These are phyloP conservation scores for Dendrolimus punctatus DNA, from an alignment of 1,140 invertebrate genomes.

Conservation along the genomic window DNA sequence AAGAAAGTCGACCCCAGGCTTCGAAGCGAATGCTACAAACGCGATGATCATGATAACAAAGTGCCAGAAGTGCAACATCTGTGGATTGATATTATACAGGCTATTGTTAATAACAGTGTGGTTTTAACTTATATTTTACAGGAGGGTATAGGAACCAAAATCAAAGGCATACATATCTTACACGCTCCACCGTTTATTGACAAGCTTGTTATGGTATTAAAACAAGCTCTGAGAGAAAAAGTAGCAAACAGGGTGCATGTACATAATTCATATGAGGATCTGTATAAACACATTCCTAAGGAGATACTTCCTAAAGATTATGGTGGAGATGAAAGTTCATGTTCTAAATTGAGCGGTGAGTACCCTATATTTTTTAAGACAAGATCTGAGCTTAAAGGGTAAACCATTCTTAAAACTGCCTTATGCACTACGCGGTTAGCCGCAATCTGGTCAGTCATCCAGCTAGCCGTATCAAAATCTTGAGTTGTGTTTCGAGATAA, in stretches of 20 bases:
- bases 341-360: constrained; percentile 41
- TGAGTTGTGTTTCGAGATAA: too few species aligned
- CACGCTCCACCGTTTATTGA: constrained; percentile 69
- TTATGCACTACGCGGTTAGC: too few species aligned
- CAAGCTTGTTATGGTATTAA: constrained; percentile 62
- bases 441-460: too few species aligned
- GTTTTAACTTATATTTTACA: constrained; percentile 22
- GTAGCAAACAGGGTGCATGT: constrained; percentile 64
- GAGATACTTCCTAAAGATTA: constrained; percentile 71
- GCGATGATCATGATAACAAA: too few species aligned
- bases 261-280: constrained; percentile 55
- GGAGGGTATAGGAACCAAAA: constrained; percentile 74
- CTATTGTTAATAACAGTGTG: too few species aligned
- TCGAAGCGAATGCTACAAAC: too few species aligned
- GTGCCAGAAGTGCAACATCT: too few species aligned
- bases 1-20: too few species aligned
- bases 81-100: too few species aligned
- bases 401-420: too few species aligned
- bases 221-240: constrained; percentile 65
- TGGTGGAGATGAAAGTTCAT: constrained; percentile 50
- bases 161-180: constrained; percentile 76
- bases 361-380: background rate
- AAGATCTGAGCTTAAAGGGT: too few species aligned
- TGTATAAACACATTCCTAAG: constrained; percentile 67
- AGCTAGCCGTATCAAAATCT: too few species aligned